Percentiles rank a stretch among this genome's conserved stretches.
These are phyloP conservation scores for Galagoides demidoff DNA, from an alignment of 2,797 vertebrate genomes.

Conservation along the genomic window DNA sequence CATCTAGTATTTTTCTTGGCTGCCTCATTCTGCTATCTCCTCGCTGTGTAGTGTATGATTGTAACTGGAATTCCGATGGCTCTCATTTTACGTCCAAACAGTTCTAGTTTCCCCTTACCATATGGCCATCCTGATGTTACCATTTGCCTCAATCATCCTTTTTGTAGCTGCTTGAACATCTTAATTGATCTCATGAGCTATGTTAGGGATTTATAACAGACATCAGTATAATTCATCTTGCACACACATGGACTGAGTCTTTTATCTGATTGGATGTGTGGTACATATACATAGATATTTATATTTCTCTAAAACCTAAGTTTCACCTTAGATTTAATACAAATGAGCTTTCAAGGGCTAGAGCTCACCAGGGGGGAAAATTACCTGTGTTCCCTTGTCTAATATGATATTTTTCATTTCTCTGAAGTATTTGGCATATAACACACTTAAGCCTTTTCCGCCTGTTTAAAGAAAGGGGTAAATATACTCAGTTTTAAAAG, in stretches of 20 bases:
- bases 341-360: conserved; percentile 56
- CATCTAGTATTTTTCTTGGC: conserved; percentile 75
- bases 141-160: conserved; percentile 90
- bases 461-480: background rate
- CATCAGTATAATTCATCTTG: conserved; percentile 82
- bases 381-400: background rate
- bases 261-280: conserved; percentile 69
- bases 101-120: conserved; percentile 87
- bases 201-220: conserved; percentile 88
- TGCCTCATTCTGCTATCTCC: conserved; percentile 53
- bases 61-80: conserved; percentile 75
- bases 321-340: conserved; percentile 67
- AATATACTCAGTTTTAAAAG: background rate
- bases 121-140: conserved; percentile 91
- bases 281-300: conserved; percentile 54
- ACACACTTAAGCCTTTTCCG: background rate
- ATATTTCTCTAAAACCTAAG: conserved; percentile 47
- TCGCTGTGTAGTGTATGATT: conserved; percentile 34
- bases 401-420: background rate
- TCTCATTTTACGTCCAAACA: conserved; percentile 86
- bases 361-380: conserved; percentile 43
- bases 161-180: conserved; percentile 89
- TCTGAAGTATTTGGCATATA: background rate
- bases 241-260: conserved; percentile 56
- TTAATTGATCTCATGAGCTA: conserved; percentile 91